Evolutionary conservation across 2,113 vertebrate species (phyloP).

Genomic region (Cyphomyrus discorhynchus): DNA sequence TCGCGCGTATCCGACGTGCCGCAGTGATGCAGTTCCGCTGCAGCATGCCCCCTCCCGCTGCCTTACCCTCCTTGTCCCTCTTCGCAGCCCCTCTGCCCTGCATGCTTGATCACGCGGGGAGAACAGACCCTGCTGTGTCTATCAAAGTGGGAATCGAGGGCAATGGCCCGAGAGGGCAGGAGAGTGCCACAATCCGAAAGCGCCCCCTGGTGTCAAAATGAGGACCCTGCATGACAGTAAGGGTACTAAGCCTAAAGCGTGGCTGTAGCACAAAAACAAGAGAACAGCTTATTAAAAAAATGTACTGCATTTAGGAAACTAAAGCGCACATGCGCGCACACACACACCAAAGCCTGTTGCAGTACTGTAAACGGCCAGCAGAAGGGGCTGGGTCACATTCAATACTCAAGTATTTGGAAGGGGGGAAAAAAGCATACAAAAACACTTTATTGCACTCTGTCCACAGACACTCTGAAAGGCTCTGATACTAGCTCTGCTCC

Average conservation of each 20-base stretch:
- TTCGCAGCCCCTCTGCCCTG: neutral
- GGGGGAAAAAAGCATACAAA: neutral
- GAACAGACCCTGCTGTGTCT: neutral
- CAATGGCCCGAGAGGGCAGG: neutral
- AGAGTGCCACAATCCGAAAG: neutral
- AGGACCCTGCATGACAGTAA: neutral
- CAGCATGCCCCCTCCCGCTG: neutral
- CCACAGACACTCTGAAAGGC: neutral
- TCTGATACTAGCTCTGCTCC: neutral
- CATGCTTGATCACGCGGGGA: neutral
- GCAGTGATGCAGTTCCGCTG: slow-evolving; percentile 4
- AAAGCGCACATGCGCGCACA: neutral
- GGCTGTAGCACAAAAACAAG: neutral
- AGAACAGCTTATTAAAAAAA: neutral
- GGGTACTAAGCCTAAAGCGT: neutral
- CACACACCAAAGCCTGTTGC: neutral
- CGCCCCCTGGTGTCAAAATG: slow-evolving; percentile 16
- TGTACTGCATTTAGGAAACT: neutral
- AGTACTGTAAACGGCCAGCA: neutral
- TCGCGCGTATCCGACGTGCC: neutral
- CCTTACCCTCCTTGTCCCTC: neutral
- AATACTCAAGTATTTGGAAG: neutral
- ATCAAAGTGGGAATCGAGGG: neutral
- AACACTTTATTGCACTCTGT: neutral
- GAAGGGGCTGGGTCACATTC: neutral